Evolutionary conservation across 2,888 invertebrate species (phyloP).

Genomic region (Oscheius sp.): DNA sequence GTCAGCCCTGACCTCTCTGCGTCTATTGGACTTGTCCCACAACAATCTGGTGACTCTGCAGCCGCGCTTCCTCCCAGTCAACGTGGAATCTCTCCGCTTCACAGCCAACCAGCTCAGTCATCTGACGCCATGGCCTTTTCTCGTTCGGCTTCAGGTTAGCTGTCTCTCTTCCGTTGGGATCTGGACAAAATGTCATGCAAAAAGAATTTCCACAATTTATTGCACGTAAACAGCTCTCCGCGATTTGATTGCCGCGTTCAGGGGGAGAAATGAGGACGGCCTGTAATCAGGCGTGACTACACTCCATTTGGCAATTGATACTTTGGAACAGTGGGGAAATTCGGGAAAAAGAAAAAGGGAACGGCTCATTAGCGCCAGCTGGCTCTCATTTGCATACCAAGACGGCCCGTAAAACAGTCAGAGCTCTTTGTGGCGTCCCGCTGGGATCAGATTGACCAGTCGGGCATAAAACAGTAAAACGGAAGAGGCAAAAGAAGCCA

Average conservation of each 20-base stretch:
- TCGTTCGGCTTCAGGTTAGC: slow-evolving; percentile 48
- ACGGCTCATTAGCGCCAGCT: slow-evolving; percentile 13
- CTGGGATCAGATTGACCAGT: background rate
- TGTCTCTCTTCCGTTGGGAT: background rate
- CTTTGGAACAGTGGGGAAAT: too few species aligned
- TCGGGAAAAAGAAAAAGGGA: too few species aligned
- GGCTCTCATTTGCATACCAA: slow-evolving; percentile 33
- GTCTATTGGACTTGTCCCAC: slow-evolving; percentile 50
- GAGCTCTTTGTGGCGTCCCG: background rate
- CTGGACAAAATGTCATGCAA: background rate
- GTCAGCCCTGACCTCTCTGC: slow-evolving; percentile 47
- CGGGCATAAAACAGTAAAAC: background rate
- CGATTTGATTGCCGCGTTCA: too few species aligned
- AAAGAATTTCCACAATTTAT: too few species aligned
- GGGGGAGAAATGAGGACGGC: too few species aligned
- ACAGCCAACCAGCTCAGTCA: slow-evolving; percentile 47
- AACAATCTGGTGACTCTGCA: slow-evolving; percentile 45
- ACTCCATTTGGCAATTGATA: too few species aligned
- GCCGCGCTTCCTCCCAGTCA: slow-evolving; percentile 50
- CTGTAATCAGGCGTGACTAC: too few species aligned
- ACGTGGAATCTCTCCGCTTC: slow-evolving; percentile 48
- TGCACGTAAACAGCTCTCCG: too few species aligned
- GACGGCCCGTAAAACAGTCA: slow-evolving; percentile 28
- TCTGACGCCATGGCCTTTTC: slow-evolving; percentile 49
- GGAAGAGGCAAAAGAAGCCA: too few species aligned